Evolutionary conservation across 2,797 vertebrate species (phyloP).

Genomic region (Muscicapa comitata): DNA sequence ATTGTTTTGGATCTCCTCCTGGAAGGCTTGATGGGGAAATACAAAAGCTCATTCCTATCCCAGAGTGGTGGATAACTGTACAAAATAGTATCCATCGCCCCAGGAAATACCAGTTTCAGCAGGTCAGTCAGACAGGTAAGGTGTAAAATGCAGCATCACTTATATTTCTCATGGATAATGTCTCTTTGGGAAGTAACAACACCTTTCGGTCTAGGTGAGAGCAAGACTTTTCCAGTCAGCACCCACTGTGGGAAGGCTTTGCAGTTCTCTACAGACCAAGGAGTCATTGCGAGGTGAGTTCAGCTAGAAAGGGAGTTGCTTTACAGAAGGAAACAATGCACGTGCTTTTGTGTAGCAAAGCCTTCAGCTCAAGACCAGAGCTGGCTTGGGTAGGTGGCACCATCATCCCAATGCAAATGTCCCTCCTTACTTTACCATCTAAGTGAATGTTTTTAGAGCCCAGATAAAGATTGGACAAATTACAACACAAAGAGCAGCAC

Average conservation of each 20-base stretch:
- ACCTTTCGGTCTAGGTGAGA: neutral
- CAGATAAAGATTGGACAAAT: neutral
- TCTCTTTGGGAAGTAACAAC: neutral
- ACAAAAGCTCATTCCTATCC: neutral
- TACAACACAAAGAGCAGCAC: neutral
- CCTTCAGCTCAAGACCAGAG: neutral
- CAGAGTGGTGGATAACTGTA: neutral
- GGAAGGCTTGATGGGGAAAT: neutral
- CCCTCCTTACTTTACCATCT: neutral
- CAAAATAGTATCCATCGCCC: rapidly evolving
- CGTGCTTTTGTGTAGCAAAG: neutral
- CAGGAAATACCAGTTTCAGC: neutral
- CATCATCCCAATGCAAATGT: neutral
- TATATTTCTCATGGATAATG: neutral
- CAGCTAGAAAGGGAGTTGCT: neutral
- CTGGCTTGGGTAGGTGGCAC: neutral
- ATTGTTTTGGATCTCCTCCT: neutral
- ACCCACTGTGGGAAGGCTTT: neutral
- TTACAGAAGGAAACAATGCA: neutral
- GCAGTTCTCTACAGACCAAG: neutral
- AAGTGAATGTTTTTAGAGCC: neutral
- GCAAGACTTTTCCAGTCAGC: neutral
- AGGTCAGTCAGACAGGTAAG: neutral
- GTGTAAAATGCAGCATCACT: neutral
- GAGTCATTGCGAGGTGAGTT: neutral